Evolutionary conservation across 2,797 vertebrate species (phyloP), one percentile per base, ranked within the genome.

Genomic region (Eptatretus atami): DNA sequence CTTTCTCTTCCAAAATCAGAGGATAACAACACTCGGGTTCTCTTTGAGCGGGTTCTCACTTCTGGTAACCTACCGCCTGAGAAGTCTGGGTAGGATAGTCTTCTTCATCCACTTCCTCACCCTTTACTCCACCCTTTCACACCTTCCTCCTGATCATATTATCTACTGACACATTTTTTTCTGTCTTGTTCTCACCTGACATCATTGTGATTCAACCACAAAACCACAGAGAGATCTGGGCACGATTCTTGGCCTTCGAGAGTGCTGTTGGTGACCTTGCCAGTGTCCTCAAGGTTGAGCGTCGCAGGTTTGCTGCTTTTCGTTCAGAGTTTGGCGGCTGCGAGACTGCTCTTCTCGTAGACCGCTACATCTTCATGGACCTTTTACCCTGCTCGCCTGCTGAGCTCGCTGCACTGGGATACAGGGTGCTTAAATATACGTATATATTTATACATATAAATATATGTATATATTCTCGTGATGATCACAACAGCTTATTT

Each of bases 301-400:
- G 90, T 70, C 73, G 90, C 69, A 80, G 90, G 53, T 96, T 96
- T 74, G 79, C 81, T 5, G 90, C 88, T 6, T 99, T 96, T 72
- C 95, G 92, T 69, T 90, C 95, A 10, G 92, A 99, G 66, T 96
- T 95, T 0, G 90, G 96, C 71, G 90, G 90, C 71, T 96, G 96
- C 74, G 90, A 98, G 74, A 96, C 92, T 0, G 88, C 90, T 52
- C 71, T 95, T 71, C 78, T 96, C 3, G 92, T 96, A 52, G 92
- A 99, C 66, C 76, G 90, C 71, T 96, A 96, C 70, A 96, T 96
- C 73, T 98, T 98, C 74, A 99, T 96, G 92, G 92, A 99, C 72
- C 74, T 99, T 68, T 95, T 94, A 71, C 90, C 90, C 63, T 99
- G 92, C 71, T 99, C 92, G 53, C 66, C 76, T 13, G 83, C 85